These are phyloP conservation scores for Carcharodon carcharias DNA, from an alignment of 2,797 vertebrate species.

Conservation along the genomic window DNA sequence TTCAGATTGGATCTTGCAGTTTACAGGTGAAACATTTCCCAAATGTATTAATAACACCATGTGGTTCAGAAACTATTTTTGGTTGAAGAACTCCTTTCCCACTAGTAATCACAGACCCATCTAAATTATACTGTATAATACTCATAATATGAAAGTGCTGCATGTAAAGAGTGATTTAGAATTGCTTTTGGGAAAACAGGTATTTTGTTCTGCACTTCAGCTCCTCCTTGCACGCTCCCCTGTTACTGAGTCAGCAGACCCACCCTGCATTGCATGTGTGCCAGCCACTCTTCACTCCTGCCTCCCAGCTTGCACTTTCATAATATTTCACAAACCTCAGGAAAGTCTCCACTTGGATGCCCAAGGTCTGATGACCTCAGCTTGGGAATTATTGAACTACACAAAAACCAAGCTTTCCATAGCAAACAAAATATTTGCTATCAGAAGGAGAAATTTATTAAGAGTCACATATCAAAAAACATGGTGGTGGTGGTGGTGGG, in stretches of 20 bases:
- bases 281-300: not conserved
- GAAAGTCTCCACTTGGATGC: not conserved
- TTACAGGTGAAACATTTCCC: conserved; percentile 44
- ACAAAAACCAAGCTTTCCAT: not conserved
- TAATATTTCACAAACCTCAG: not conserved
- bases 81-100: not conserved
- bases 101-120: not conserved
- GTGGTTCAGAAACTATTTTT: not conserved
- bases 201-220: not conserved
- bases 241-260: not conserved
- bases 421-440: not conserved
- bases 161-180: not conserved
- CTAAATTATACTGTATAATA: not conserved
- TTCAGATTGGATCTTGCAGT: conserved; percentile 51
- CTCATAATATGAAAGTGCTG: not conserved
- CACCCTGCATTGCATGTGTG: not conserved
- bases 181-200: not conserved
- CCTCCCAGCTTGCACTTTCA: not conserved
- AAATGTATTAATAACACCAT: not conserved
- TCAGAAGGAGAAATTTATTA: not conserved
- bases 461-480: not conserved
- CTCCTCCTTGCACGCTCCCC: no score
- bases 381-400: not conserved
- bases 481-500: not conserved
- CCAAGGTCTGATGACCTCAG: not conserved